Percentiles rank a stretch among this genome's conserved stretches.
These are phyloP conservation scores for Cryptotis parvus DNA, from an alignment of 2,113 vertebrate species.

Conservation along the genomic window DNA sequence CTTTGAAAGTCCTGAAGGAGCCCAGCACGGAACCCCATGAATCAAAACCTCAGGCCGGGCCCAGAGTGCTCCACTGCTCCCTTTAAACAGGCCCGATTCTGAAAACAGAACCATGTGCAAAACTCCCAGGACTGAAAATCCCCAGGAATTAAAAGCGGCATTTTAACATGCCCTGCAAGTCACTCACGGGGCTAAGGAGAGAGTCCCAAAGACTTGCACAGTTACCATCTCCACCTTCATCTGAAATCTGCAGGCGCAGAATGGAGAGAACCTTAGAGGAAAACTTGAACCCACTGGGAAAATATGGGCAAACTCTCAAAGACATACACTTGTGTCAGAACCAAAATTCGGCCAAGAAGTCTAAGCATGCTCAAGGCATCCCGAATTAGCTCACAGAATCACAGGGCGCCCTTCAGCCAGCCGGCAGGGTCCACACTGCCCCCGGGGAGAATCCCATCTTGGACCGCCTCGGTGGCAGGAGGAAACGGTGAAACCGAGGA, in stretches of 20 bases:
- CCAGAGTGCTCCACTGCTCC: neutral
- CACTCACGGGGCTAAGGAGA: neutral
- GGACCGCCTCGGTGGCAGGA: neutral
- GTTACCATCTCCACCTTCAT: neutral
- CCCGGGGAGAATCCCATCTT: accelerated
- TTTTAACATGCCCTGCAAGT: neutral
- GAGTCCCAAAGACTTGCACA: neutral
- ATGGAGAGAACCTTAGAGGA: neutral
- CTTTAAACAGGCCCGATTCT: neutral
- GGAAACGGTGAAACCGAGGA: neutral
- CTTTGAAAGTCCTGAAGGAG: neutral
- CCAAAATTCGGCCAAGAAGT: neutral
- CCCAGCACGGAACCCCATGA: neutral
- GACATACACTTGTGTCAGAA: accelerated
- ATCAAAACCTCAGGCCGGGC: no score
- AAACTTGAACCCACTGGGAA: neutral
- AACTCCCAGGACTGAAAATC: neutral
- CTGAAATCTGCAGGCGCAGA: neutral
- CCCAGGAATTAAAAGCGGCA: neutral
- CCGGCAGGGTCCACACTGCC: neutral
- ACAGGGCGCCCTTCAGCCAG: no score
- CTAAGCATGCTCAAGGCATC: neutral
- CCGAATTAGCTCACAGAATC: neutral
- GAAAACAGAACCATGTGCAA: neutral
- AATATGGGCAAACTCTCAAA: neutral